These are phyloP conservation scores for Danio jaintianensis DNA, from an alignment of 2,797 vertebrate species.

Conservation along the genomic window DNA sequence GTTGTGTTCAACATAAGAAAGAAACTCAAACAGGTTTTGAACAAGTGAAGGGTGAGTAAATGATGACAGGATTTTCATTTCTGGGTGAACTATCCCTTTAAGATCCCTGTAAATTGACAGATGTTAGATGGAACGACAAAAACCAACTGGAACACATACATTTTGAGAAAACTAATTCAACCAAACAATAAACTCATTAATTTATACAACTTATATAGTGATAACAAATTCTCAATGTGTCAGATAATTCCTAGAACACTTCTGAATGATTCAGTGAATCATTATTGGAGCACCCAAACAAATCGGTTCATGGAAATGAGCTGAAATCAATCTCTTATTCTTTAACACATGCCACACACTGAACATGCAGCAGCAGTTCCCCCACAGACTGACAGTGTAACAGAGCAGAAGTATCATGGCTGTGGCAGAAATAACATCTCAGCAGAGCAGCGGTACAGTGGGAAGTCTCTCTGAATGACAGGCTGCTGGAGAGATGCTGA, in stretches of 20 bases:
- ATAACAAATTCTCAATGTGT: not conserved
- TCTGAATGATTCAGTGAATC: not conserved
- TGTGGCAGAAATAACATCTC: constrained; percentile 56
- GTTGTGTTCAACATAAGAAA: no score
- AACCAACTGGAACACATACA: not conserved
- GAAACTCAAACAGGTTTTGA: no score
- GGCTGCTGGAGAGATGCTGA: constrained; percentile 50
- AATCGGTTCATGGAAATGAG: not conserved
- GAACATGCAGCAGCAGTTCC: constrained; percentile 15
- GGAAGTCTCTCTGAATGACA: constrained; percentile 53
- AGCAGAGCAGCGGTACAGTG: constrained; percentile 42
- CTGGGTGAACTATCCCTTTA: no score
- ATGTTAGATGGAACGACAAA: not conserved
- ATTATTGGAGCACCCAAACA: constrained; percentile 5
- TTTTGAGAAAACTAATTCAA: not conserved
- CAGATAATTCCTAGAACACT: not conserved
- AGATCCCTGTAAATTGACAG: no score
- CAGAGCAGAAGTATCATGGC: constrained; percentile 39
- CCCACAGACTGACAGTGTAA: constrained; percentile 36
- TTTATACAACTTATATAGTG: not conserved
- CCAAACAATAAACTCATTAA: not conserved
- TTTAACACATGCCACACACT: not conserved
- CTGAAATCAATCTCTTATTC: not conserved
- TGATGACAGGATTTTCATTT: no score
- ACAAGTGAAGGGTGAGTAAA: no score